A percentile compares a stretch with the other conserved stretches of the same genome.
phyloP scores from a whole-genome alignment of 2,888 invertebrate genomes.

The Acanthopleura granulata region DNA sequence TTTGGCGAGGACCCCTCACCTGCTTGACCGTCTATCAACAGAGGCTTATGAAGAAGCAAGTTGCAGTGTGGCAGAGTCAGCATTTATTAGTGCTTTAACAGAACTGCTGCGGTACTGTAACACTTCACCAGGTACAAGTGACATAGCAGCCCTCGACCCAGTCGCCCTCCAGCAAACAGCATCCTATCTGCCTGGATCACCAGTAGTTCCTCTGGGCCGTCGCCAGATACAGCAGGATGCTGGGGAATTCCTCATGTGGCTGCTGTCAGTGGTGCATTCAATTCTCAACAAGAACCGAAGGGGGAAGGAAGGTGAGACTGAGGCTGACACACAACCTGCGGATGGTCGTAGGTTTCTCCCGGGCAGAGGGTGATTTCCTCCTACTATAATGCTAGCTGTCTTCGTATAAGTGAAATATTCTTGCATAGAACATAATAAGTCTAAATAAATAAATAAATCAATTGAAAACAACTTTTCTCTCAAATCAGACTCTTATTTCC shows the following conservation, averaged over 20 bases:
- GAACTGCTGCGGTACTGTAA: constrained; percentile 48
- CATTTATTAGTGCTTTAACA: constrained; percentile 42
- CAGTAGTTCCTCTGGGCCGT: constrained; percentile 46
- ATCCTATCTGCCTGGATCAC: constrained; percentile 38
- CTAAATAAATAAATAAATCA: too few species aligned
- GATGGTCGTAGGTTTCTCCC: too few species aligned
- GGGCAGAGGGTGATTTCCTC: too few species aligned
- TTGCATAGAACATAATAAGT: too few species aligned
- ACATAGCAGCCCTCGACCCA: constrained; percentile 39
- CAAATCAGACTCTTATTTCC: too few species aligned
- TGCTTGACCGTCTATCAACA: constrained; percentile 42
- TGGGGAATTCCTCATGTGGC: constrained; percentile 65
- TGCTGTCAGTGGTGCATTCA: constrained; percentile 54
- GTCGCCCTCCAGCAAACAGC: constrained; percentile 48
- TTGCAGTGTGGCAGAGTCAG: constrained; percentile 49
- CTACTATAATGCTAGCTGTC: too few species aligned
- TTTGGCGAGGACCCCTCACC: constrained; percentile 55
- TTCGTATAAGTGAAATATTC: too few species aligned
- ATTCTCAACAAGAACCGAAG: constrained; percentile 55
- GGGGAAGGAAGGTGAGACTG: constrained; percentile 34
- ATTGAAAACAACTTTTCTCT: too few species aligned
- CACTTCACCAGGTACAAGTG: constrained; percentile 29
- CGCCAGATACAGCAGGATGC: constrained; percentile 60
- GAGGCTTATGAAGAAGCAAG: constrained; percentile 46
- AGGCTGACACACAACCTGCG: background rate